These are phyloP conservation scores for Nycticorax nycticorax DNA, from an alignment of 2,113 vertebrate species.

Conservation along the genomic window DNA sequence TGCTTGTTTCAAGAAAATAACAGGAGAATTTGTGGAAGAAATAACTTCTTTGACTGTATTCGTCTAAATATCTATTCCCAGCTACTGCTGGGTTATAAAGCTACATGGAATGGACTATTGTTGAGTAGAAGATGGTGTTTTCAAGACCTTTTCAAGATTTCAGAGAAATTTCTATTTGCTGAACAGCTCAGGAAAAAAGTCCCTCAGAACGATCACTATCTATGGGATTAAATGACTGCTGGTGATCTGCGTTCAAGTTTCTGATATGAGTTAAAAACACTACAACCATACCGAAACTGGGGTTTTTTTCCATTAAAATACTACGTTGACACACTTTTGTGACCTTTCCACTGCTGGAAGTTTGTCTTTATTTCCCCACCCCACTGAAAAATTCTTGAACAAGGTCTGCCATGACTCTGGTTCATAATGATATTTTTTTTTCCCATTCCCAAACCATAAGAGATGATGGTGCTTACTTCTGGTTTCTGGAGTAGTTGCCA, in stretches of 20 bases:
- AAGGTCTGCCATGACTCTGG: not conserved
- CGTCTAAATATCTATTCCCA: not conserved
- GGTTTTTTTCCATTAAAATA: not conserved
- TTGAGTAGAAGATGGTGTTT: not conserved
- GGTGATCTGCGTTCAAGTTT: not conserved
- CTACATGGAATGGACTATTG: rapidly evolving
- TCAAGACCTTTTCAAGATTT: not conserved
- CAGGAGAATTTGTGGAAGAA: not conserved
- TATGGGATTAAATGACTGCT: not conserved
- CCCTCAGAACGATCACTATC: not conserved
- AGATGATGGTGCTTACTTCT: not conserved
- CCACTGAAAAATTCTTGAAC: not conserved
- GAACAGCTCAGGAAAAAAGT: not conserved
- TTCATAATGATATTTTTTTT: not conserved
- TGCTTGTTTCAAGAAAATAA: not conserved
- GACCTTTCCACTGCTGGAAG: not conserved
- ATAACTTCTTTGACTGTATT: not conserved
- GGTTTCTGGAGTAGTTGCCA: not conserved
- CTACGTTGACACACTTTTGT: not conserved
- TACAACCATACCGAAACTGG: not conserved
- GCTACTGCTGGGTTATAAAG: not conserved
- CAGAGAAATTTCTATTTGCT: not conserved
- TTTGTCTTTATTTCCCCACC: not conserved
- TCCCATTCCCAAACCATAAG: not conserved
- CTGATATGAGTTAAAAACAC: not conserved